These are phyloP conservation scores for Microtus montanus DNA, from an alignment of 2,113 vertebrate species.

Conservation along the genomic window DNA sequence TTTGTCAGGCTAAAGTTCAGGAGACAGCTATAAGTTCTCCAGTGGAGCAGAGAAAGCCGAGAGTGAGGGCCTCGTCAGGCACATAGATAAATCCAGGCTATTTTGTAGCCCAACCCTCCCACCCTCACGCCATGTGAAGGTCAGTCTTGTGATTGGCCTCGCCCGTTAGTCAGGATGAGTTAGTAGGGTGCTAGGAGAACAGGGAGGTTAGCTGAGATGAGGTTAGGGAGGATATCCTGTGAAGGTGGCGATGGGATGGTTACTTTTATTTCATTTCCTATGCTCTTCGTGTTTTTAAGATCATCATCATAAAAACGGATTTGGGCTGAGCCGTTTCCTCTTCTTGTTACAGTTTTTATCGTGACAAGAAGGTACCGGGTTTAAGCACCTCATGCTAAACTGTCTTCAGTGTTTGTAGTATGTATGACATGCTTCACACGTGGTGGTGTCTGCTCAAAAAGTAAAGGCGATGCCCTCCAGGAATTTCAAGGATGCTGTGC, in stretches of 20 bases:
- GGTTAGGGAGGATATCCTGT: conserved; percentile 69
- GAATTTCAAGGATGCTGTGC: not conserved
- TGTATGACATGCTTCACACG: conserved; percentile 25
- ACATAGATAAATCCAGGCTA: not conserved
- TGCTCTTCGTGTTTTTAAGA: conserved; percentile 80
- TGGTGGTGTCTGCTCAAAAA: not conserved
- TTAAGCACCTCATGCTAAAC: conserved; percentile 78
- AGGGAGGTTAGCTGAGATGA: not conserved
- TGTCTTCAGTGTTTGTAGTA: conserved; percentile 58
- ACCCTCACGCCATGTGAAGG: not conserved
- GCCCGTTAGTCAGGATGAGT: conserved; percentile 25
- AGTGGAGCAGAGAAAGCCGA: not conserved
- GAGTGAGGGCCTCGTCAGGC: not conserved
- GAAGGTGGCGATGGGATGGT: conserved; percentile 78
- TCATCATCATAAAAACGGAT: conserved; percentile 82
- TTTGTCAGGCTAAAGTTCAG: conserved; percentile 37
- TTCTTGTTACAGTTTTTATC: conserved; percentile 81
- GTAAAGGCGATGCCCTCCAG: not conserved
- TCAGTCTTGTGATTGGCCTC: conserved; percentile 47
- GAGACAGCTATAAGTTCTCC: conserved; percentile 34
- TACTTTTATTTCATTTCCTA: conserved; percentile 82
- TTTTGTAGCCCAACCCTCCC: too few species aligned
- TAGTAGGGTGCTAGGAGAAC: conserved; percentile 59
- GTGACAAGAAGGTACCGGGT: conserved; percentile 82
- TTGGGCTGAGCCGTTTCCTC: conserved; percentile 82